Conservation (phyloP, 2,797 vertebrate genomes). For the Cossypha heuglini region DNA sequence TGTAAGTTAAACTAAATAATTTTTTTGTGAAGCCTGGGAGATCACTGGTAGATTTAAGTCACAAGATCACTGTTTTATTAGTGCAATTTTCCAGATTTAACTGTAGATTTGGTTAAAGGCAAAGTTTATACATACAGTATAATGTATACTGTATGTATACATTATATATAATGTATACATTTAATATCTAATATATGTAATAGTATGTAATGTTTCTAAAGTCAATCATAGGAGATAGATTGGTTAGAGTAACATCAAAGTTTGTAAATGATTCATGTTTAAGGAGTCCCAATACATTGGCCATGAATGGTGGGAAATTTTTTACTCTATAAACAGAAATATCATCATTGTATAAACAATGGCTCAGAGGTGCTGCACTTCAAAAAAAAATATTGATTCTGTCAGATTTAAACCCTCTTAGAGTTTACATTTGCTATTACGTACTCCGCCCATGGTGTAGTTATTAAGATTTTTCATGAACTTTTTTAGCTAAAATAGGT, state of each 20-base stretch:
- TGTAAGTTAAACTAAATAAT: background rate
- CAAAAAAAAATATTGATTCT: background rate
- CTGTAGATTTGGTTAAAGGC: background rate
- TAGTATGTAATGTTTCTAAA: background rate
- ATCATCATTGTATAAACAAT: background rate
- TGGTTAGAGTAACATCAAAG: background rate
- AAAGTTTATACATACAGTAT: background rate
- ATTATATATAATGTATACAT: no score
- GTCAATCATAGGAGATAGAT: background rate
- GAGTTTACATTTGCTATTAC: background rate
- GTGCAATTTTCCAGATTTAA: background rate
- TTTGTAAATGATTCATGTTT: background rate
- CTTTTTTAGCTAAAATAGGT: background rate
- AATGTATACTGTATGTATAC: no score
- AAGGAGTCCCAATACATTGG: background rate
- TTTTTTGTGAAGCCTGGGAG: background rate
- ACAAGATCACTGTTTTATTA: background rate
- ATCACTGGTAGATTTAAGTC: background rate
- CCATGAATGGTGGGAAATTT: background rate
- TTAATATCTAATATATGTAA: no score
- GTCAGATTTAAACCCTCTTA: background rate
- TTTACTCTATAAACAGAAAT: background rate
- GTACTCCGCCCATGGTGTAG: background rate
- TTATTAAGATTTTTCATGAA: background rate
- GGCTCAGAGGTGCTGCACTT: background rate